Percentiles rank a stretch among this genome's conserved stretches.
Evolutionary conservation across 1,140 invertebrate species (phyloP).

Genomic region (Alviniconcha marisindica): DNA sequence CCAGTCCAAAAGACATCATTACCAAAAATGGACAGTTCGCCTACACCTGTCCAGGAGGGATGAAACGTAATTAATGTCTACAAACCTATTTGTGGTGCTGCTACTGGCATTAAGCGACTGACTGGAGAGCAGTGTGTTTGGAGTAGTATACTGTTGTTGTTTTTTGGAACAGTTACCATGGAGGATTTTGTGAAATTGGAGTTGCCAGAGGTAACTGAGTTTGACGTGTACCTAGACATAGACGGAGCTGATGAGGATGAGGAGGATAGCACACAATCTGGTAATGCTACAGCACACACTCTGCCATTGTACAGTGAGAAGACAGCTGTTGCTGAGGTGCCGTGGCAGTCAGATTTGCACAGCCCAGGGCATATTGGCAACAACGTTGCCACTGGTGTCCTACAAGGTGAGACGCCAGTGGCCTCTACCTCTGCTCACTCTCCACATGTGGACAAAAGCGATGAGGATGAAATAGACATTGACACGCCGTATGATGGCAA

Average conservation of each 20-base stretch:
- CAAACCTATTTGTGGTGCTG: no score
- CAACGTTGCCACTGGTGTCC: background rate
- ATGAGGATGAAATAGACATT: constrained; percentile 27
- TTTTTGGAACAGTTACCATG: no score
- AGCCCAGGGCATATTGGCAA: background rate
- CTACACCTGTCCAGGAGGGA: no score
- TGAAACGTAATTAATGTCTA: no score
- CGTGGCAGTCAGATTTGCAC: background rate
- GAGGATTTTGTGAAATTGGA: constrained; percentile 6
- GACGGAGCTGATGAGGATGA: constrained; percentile 25
- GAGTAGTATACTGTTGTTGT: no score
- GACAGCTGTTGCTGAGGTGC: no score
- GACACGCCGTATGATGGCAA: constrained; percentile 37
- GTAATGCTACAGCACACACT: background rate
- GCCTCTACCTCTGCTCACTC: background rate
- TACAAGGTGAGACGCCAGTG: no score
- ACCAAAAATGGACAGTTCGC: no score
- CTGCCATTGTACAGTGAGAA: background rate
- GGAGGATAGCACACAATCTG: background rate
- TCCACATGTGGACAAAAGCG: background rate
- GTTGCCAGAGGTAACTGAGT: background rate
- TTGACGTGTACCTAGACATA: constrained; percentile 30
- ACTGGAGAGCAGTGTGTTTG: no score
- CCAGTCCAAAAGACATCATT: no score
- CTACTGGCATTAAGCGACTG: no score